Base-by-base conservation (phyloP, 2,888 invertebrate genomes). In the Amblyteles armatorius region DNA sequence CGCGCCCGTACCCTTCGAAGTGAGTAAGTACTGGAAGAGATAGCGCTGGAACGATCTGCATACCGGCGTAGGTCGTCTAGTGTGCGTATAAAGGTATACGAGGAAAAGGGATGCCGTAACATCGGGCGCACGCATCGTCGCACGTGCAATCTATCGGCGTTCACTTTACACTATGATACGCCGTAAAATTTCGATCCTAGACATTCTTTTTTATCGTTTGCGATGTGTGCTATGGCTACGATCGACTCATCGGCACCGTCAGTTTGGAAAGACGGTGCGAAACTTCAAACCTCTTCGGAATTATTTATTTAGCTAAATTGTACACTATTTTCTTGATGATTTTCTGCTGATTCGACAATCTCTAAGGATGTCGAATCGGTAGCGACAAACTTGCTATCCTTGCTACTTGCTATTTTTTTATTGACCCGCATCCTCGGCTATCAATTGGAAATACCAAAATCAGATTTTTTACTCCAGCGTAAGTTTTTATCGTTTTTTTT, bases 11-110 rank as follows among this genome's bases (percentile, higher is more conserved):
- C 74, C 74, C 71, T 60, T 68, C 60, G 36, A 79, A 79, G 79
- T 60, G 73, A 73, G 74, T 87, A 85, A 85, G 86, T 63, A 81
- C 85, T 69, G 72, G 74, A 65, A 81, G 80, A 84, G 69, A 82
- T 79, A 69, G 63, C 74, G 60, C 65, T 71, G 63, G 40, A 67
- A 48, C 65, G 48, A 57, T 76, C 57, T 79, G 57, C 50, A 82
- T 74, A 71, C 71, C 16, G 55, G n/a, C n/a, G 6, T 7, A n/a
- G 26, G 65, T 16, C 3, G 55, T 48, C 65, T 63, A 63, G 44
- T 63, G 52, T 26, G 16, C n/a, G 48, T 36, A 36, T 44, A 57
- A 60, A 36, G n/a, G 13, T 6, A 1, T 3, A 1, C 9, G 13
- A 48, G 16, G 22, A 29, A 83, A 74, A 50, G 67, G 76, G 71